These are phyloP conservation scores for Lacerta agilis DNA, from an alignment of 2,797 vertebrate genomes.

Conservation along the genomic window DNA sequence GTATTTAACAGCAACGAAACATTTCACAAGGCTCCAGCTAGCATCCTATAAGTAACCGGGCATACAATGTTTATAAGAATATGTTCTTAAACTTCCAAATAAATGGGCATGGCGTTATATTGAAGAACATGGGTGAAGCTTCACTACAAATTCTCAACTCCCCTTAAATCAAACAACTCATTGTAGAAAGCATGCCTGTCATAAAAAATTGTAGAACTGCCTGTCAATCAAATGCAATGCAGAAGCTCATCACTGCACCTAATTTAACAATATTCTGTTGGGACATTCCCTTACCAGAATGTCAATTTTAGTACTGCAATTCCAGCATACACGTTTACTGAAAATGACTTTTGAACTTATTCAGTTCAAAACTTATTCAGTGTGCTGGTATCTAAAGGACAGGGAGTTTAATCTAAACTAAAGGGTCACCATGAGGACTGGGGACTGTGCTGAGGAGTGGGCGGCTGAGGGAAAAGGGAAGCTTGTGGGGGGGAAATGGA, in stretches of 20 bases:
- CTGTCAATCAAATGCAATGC: not conserved
- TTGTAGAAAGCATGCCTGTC: not conserved
- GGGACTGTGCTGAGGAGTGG: no score
- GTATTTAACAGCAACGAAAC: not conserved
- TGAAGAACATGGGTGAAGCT: not conserved
- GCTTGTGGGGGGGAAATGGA: no score
- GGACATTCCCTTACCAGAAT: no score
- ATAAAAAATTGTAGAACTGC: not conserved
- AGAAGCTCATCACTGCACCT: not conserved
- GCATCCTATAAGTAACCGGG: not conserved
- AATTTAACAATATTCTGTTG: not conserved
- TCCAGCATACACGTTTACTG: not conserved
- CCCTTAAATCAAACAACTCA: not conserved
- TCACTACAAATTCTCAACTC: not conserved
- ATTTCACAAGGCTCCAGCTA: constrained; percentile 2
- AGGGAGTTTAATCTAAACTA: not conserved
- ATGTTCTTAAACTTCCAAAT: constrained; percentile 8
- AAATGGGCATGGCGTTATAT: not conserved
- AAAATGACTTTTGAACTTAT: not conserved
- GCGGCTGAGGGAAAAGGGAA: no score
- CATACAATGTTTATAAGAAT: not conserved
- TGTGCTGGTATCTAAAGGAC: not conserved
- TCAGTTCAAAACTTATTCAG: not conserved
- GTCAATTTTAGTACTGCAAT: not conserved
- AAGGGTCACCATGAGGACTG: not conserved